phyloP scores from a whole-genome alignment of 2,888 invertebrate genomes.

The Cetonia aurata region DNA sequence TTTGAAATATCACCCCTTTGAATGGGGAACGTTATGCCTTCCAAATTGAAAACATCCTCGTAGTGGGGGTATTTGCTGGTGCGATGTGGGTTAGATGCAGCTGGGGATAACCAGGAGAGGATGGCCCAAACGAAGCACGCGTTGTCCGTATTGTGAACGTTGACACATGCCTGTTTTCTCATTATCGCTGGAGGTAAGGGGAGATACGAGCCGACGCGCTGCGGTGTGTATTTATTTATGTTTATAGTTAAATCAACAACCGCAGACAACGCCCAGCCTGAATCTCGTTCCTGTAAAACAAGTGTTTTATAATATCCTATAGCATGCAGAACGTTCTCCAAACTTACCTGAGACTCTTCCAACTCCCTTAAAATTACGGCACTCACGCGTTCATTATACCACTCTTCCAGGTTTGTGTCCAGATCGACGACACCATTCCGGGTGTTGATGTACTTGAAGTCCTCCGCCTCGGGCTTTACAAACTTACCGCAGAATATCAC shows the following conservation, averaged over 20 bases:
- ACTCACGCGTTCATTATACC: constrained; percentile 50
- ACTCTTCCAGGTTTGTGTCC: constrained; percentile 48
- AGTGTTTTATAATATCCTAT: not conserved
- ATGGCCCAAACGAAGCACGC: constrained; percentile 45
- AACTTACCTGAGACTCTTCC: constrained; percentile 48
- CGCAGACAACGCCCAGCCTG: constrained; percentile 51
- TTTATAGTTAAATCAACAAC: constrained; percentile 50
- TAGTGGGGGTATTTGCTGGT: constrained; percentile 52
- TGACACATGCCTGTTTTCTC: constrained; percentile 40
- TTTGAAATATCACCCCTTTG: constrained; percentile 22
- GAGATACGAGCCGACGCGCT: constrained; percentile 52
- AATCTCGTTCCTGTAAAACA: constrained; percentile 50
- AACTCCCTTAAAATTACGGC: constrained; percentile 48
- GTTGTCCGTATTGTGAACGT: constrained; percentile 43
- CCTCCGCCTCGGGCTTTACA: constrained; percentile 42
- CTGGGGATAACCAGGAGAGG: constrained; percentile 35
- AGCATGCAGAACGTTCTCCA: not conserved
- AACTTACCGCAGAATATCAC: constrained; percentile 50
- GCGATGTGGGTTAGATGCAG: constrained; percentile 41
- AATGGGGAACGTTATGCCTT: constrained; percentile 53
- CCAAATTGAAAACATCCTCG: constrained; percentile 51
- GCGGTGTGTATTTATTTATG: constrained; percentile 39
- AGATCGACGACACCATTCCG: constrained; percentile 49
- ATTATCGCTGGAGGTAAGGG: constrained; percentile 37
- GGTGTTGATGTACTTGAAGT: constrained; percentile 53